Percentiles rank a stretch among this genome's conserved stretches.
These are phyloP conservation scores for Geotrypetes seraphini DNA, from an alignment of 2,797 vertebrate genomes.

Conservation along the genomic window DNA sequence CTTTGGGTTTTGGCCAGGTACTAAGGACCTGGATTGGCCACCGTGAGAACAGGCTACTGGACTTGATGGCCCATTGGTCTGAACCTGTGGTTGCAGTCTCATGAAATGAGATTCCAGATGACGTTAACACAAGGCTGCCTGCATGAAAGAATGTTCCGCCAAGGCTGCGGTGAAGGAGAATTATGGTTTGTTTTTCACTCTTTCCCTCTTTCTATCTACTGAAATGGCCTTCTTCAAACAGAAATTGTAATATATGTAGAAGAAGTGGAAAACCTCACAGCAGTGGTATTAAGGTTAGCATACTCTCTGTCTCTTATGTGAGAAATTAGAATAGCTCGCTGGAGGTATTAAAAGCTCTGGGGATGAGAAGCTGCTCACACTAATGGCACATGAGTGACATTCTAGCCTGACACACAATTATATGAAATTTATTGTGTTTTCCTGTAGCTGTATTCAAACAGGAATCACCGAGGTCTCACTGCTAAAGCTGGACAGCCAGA, in stretches of 20 bases:
- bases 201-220: slow-evolving; percentile 7
- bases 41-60: too few relatives aligned
- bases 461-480: neutral
- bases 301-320: too few relatives aligned
- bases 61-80: too few relatives aligned
- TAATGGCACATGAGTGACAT: slow-evolving; percentile 3
- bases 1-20: too few relatives aligned
- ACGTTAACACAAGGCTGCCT: too few relatives aligned
- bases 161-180: slow-evolving; percentile 10
- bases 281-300: neutral
- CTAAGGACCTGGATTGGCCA: too few relatives aligned
- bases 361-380: neutral
- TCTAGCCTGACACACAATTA: neutral
- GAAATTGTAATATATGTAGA: slow-evolving; percentile 5
- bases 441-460: too few relatives aligned
- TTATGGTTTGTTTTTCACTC: too few relatives aligned
- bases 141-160: slow-evolving; percentile 4
- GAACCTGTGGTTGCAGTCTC: too few relatives aligned
- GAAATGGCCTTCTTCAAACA: neutral
- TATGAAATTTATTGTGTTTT: slow-evolving; percentile 29
- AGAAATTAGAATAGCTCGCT: neutral
- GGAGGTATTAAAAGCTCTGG: neutral
- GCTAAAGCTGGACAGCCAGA: slow-evolving; percentile 6
- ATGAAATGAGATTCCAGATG: too few relatives aligned
- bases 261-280: slow-evolving; percentile 1